Conservation (phyloP, 2,797 vertebrate genomes). For the Anguilla anguilla region DNA sequence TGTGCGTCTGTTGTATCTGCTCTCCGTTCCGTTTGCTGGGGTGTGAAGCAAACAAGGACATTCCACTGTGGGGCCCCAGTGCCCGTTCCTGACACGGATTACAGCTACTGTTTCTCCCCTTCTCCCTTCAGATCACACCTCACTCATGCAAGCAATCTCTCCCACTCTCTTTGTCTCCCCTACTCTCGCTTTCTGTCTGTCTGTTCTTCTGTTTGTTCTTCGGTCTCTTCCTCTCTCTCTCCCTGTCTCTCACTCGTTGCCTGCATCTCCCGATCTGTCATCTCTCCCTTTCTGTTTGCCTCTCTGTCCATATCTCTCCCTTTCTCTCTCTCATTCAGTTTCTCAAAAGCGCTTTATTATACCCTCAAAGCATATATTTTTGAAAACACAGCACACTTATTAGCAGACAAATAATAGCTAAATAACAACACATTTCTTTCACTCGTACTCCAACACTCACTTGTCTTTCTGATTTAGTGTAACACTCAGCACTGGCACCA, state of each 20-base stretch:
- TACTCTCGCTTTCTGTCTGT: neutral
- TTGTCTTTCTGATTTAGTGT: no score
- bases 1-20: neutral
- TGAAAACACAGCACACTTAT: no score
- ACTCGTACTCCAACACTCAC: no score
- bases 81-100: neutral
- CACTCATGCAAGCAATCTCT: neutral
- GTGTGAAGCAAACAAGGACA: constrained; percentile 18
- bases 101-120: neutral
- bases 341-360: no score
- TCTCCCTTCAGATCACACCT: neutral
- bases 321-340: neutral
- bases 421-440: no score
- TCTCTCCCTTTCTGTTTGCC: no score
- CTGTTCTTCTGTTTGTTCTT: neutral
- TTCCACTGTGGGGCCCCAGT: constrained; percentile 1
- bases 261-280: neutral
- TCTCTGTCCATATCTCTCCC: neutral
- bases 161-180: neutral
- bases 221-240: neutral
- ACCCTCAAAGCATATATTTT: no score
- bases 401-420: no score
- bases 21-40: neutral
- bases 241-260: neutral
- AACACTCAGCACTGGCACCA: no score